Evolutionary conservation across 1,140 invertebrate species (phyloP), one percentile per base, ranked within the genome.

Genomic region (Zaprionus capensis): DNA sequence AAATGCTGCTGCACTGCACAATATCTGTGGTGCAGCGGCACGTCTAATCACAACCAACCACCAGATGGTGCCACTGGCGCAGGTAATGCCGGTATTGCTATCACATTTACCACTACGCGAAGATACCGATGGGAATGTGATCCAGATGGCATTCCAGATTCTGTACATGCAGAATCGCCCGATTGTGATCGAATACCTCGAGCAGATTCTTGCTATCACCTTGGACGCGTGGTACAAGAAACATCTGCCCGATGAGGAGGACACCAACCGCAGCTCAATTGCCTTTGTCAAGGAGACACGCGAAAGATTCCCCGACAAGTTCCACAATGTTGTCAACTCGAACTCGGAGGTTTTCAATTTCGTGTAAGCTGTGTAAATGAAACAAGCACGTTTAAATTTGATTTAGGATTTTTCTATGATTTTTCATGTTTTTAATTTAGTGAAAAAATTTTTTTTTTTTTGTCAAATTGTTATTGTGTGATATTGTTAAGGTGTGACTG

Each of bases 1-100:
- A 2, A 94, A 95, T 79, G 91, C 93, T 0, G 93, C 95, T 28
- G 95, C 95, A 2, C 90, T 96, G 31, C 96, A 97, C 82, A 97
- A 97, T 82, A 95, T 97, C 67, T 96, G 96, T 91, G 96, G 96
- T 65, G 96, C 96, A 17, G 94, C 97, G 44, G 95, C 96, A 20
- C 94, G 96, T 46, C 93, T 97, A 62, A 96, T 97, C 38, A 93
- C 95, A 17, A 94, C 94, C 0, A 96, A 96, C 93, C 91, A 94
- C 22, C 82, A 85, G 20, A 94, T 93, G 70, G 91, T 97, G 34
- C 96, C 96, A 14, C 78, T 97, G 7, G 94, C 94, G 4, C 95
- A 96, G 91, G 95, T 97, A 2, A 94, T 97, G 57, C 96, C 96
- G 11, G 95, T 95, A 20, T 95, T 97, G 56, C 92, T 97, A 0